These are phyloP conservation scores for Muscicapa striata DNA, from an alignment of 2,797 vertebrate genomes.

Conservation along the genomic window DNA sequence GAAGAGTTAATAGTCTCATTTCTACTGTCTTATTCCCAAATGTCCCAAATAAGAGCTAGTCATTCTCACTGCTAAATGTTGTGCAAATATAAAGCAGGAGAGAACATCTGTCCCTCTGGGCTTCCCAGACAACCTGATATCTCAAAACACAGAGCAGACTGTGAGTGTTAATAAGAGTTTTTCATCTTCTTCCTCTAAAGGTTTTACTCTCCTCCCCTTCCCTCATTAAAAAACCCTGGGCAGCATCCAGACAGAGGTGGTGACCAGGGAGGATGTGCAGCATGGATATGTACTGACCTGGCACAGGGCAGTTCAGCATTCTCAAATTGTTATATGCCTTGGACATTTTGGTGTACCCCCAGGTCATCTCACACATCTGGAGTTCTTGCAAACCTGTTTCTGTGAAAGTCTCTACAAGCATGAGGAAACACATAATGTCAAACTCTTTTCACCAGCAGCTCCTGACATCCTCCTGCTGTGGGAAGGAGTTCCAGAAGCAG, in stretches of 20 bases:
- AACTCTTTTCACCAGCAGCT: not conserved
- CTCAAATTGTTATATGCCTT: not conserved
- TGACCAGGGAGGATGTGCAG: not conserved
- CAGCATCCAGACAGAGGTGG: not conserved
- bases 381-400: not conserved
- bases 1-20: constrained; percentile 6
- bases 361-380: not conserved
- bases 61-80: not conserved
- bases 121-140: not conserved
- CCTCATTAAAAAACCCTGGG: not conserved
- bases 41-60: not conserved
- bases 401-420: not conserved
- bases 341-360: not conserved
- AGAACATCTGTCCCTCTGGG: not conserved
- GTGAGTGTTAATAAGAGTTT: not conserved
- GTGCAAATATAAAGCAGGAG: not conserved
- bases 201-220: not conserved
- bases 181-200: not conserved
- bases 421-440: not conserved
- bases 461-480: not conserved
- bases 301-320: not conserved
- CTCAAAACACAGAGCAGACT: constrained; percentile 1
- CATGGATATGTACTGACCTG: not conserved
- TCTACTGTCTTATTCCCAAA: not conserved
- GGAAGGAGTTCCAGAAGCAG: not conserved